Percentiles rank a stretch among this genome's conserved stretches.
Conservation (phyloP, 2,113 vertebrate genomes). For the Hemibagrus wyckioides region DNA sequence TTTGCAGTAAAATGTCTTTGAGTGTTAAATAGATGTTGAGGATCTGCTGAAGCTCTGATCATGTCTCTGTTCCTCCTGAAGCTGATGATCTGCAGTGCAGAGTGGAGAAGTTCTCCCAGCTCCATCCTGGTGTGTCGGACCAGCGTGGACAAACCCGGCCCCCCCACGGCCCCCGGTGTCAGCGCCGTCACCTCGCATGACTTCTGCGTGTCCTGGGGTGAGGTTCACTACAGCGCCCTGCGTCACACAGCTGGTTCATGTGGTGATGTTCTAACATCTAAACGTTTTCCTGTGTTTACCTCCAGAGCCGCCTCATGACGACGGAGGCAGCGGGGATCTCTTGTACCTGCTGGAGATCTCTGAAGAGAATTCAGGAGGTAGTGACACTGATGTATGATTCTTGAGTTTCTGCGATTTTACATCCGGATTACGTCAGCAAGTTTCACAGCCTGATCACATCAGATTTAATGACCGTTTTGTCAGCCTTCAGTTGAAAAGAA, state of each 20-base stretch:
- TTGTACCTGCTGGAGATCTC: constrained; percentile 92
- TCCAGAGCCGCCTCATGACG: constrained; percentile 91
- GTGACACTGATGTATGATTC: not conserved
- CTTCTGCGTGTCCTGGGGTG: constrained; percentile 94
- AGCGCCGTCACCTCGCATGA: constrained; percentile 79
- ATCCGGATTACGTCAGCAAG: no score
- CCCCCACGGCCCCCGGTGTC: constrained; percentile 82
- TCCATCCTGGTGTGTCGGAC: constrained; percentile 94
- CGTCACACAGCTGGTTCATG: not conserved
- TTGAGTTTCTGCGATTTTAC: not conserved
- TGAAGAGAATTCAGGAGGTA: constrained; percentile 90
- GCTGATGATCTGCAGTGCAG: constrained; percentile 91
- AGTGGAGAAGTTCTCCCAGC: constrained; percentile 92
- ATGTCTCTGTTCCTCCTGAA: constrained; percentile 56
- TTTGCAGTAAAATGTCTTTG: not conserved
- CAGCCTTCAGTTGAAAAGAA: not conserved
- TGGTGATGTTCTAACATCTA: not conserved
- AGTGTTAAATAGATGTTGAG: not conserved
- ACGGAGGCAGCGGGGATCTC: constrained; percentile 90
- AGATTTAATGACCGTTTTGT: not conserved
- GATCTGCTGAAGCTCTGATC: not conserved
- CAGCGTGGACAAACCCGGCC: constrained; percentile 91
- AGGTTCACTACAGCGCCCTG: no score
- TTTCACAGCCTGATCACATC: not conserved
- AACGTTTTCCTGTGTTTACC: not conserved